These are phyloP conservation scores for Callorhinus ursinus DNA, from an alignment of 2,113 vertebrate species.

Conservation along the genomic window DNA sequence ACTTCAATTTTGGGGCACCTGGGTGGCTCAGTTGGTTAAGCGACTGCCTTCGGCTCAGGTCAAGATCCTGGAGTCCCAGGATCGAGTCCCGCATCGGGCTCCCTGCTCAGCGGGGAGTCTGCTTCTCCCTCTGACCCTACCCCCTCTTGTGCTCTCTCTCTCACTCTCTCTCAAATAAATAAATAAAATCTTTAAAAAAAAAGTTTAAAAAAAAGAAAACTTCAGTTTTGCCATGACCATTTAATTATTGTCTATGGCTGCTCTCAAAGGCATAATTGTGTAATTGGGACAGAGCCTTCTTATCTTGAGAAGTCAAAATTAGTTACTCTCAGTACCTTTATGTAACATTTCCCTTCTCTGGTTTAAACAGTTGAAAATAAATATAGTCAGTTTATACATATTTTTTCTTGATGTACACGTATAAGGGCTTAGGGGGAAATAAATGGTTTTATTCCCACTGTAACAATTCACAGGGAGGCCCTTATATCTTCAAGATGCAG, in stretches of 20 bases:
- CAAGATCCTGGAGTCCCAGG: too few species aligned
- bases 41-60: too few species aligned
- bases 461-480: rapidly evolving
- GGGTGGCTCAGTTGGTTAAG: too few species aligned
- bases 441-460: background rate
- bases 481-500: rapidly evolving
- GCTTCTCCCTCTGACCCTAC: too few species aligned
- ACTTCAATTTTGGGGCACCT: too few species aligned
- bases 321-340: background rate
- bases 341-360: rapidly evolving
- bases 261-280: background rate
- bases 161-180: too few species aligned
- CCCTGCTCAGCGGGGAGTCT: too few species aligned
- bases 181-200: too few species aligned
- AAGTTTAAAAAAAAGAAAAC: background rate
- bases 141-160: too few species aligned
- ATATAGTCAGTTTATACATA: too few species aligned
- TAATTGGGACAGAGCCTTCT: background rate
- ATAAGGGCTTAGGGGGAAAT: background rate
- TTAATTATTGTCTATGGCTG: background rate
- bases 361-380: background rate
- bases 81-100: too few species aligned
- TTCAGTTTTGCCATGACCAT: rapidly evolving
- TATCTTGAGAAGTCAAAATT: background rate
- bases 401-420: background rate